Evolutionary conservation across 2,113 vertebrate species (phyloP), one percentile per base, ranked within the genome.

Genomic region (Forbesichthys papilliferus): DNA sequence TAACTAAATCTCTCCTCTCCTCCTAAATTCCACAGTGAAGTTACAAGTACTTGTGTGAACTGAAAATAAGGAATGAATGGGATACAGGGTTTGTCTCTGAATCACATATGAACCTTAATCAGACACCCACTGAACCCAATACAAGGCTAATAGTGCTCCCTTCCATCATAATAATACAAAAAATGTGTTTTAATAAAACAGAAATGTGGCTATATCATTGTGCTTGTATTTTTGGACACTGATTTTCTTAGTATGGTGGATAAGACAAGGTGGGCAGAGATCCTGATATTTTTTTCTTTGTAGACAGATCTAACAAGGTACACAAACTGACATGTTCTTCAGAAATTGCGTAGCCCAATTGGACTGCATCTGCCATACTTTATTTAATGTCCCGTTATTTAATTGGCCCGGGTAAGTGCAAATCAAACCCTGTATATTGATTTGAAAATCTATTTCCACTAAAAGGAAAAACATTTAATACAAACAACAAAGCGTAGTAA

Each of bases 401-500:
- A 46, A 52, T 69, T 76, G 64, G 66, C 69, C 60, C 65, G 1
- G 74, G 82, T 57, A 33, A 58, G 16, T 63, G 18, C 53, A 73
- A 60, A 75, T 81, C 20, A 83, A 73, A 79, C 48, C 56, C 71
- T 61, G 64, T 27, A 66, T 61, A 60, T 48, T 68, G 62, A 73
- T 59, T 59, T 48, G 53, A 57, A 61, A 60, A 53, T 66, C 62
- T 69, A 69, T n/a, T 48, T 77, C 68, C 46, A 63, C 75, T 76
- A 82, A 34, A 47, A 73, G 66, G 59, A 57, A 61, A 75, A 81
- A 67, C 64, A 78, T 81, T 79, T 79, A 62, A 83, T 81, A 81
- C 84, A 85, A 88, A 88, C 85, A 89, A 87, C 82, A 88, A 83
- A 83, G 84, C 78, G 78, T 79, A 75, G 69, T 81, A 77, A 59